Evolutionary conservation across 2,888 invertebrate species (phyloP).

Genomic region (Leptinotarsa haldemani): DNA sequence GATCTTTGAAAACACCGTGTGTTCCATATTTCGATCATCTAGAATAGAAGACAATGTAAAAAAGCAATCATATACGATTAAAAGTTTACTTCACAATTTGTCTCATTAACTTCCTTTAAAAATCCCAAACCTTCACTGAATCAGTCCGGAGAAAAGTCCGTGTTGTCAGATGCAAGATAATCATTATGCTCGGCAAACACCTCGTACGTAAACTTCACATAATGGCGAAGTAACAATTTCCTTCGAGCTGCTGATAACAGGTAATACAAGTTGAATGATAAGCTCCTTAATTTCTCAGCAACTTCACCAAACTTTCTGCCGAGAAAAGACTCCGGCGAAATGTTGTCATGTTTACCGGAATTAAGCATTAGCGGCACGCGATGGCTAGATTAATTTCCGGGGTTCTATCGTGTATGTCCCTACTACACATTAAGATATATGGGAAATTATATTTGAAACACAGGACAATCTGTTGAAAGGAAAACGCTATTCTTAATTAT

Average conservation of each 20-base stretch:
- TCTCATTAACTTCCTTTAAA: neutral
- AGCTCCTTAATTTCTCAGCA: constrained; percentile 48
- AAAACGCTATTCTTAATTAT: too few species aligned
- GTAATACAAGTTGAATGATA: constrained; percentile 47
- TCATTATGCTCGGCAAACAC: constrained; percentile 14
- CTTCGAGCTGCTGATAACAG: constrained; percentile 32
- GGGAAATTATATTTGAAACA: too few species aligned
- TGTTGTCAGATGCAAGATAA: constrained; percentile 3
- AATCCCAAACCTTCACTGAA: too few species aligned
- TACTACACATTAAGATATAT: too few species aligned
- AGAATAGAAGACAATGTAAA: too few species aligned
- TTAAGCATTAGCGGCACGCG: constrained; percentile 12
- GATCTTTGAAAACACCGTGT: too few species aligned
- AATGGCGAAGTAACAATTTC: constrained; percentile 37
- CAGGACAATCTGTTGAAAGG: too few species aligned
- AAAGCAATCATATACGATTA: too few species aligned
- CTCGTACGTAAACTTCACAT: constrained; percentile 21
- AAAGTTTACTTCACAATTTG: neutral
- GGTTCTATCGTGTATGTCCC: too few species aligned
- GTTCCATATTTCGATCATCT: too few species aligned
- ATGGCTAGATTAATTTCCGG: neutral
- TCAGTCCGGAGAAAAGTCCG: neutral
- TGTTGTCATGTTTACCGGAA: constrained; percentile 32
- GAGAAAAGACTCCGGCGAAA: constrained; percentile 40
- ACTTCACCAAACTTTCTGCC: constrained; percentile 41